Evolutionary conservation across 2,113 vertebrate genomes (phyloP).

Genomic region (Semicossyphus pulcher): DNA sequence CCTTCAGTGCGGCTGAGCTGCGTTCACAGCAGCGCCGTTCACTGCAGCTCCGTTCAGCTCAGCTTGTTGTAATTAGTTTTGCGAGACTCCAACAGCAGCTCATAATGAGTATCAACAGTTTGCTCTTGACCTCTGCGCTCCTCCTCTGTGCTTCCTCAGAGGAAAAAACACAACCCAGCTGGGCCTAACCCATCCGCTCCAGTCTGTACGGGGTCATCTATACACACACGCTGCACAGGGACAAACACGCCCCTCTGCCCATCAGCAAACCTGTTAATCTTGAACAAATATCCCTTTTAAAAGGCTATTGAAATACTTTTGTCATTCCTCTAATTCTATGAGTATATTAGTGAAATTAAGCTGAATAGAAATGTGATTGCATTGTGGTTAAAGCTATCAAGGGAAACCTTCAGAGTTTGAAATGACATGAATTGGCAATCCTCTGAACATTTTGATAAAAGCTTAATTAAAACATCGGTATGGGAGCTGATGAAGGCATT

Average conservation of each 20-base stretch:
- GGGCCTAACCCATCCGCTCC: constrained; percentile 68
- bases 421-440: background rate
- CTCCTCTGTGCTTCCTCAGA: constrained; percentile 65
- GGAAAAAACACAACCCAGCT: constrained; percentile 64
- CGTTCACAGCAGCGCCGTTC: constrained; percentile 19
- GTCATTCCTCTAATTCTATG: background rate
- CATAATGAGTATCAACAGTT: constrained; percentile 69
- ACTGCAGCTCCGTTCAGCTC: constrained; percentile 37
- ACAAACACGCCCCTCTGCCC: constrained; percentile 15
- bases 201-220: constrained; percentile 15
- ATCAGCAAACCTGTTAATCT: background rate
- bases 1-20: constrained; percentile 24
- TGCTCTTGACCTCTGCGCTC: constrained; percentile 62
- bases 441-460: constrained; percentile 5
- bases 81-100: constrained; percentile 55
- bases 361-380: background rate
- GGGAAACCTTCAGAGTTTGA: background rate
- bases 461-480: background rate
- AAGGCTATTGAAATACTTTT: background rate
- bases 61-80: constrained; percentile 60
- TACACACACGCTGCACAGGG: constrained; percentile 18
- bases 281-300: background rate
- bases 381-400: background rate
- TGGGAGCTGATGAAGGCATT: background rate
- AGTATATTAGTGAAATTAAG: background rate